Base-by-base conservation (phyloP, 2,797 vertebrate genomes). In the Enteromius fasciolatus region DNA sequence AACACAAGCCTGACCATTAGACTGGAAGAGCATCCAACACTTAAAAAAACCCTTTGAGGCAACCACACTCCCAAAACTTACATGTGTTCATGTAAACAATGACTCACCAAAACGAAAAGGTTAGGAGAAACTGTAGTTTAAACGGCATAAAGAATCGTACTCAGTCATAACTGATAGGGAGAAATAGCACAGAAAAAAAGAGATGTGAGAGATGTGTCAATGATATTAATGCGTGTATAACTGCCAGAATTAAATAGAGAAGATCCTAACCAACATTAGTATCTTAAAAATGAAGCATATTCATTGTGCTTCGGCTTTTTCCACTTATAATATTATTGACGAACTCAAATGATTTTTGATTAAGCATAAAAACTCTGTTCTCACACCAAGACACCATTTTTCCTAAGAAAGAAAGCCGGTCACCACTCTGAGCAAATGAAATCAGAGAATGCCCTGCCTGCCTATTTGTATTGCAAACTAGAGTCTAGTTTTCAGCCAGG, bases 401-500 rank as follows among this genome's bases (percentile, higher is more conserved):
- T 80, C 76, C 31, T 31, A 15, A 54, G 48, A 61, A 46, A 78
- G n/a, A 77, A 76, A 70, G 36, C 18, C n/a, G 11, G 41, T 50
- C 83, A 75, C 63, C 79, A 88, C 90, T 89, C 89, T 90, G 81
- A 88, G 91, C 88, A 93, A 93, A 92, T 91, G 93, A 91, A 94
- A 94, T 91, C 72, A 80, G 93, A 94, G 93, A 93, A 82, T 28
- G 18, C 78, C 63, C 33, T 44, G 70, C 33, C 81, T 48, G 86
- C 79, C 78, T 91, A 92, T 93, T 94, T 94, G 92, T 91, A 89
- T 84, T 94, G 90, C 92, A 94, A 94, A 94, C 92, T 89, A 81
- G 89, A 92, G 90, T 91, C 88, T 87, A 85, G 84, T 85, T 87
- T 84, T 87, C 82, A 89, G 87, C 89, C 90, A 90, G 90, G 89